Evolutionary conservation across 1,140 invertebrate genomes (phyloP), one percentile per base, ranked within the genome.

Genomic region (Heliconius congener): DNA sequence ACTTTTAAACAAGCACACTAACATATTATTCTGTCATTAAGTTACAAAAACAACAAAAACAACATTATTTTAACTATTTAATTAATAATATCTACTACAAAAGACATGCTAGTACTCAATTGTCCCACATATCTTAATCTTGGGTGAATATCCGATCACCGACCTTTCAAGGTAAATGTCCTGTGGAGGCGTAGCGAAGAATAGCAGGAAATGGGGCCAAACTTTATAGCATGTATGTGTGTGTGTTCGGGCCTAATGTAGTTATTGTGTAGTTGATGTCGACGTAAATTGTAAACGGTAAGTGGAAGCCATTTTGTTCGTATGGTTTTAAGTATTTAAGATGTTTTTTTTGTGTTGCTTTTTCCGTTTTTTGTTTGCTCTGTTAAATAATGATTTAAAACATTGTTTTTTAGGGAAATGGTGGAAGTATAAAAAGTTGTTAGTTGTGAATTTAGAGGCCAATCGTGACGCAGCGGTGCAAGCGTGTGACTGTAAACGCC

Each of bases 151-250:
- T 73, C 74, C 82, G 83, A 80, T 83, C 84, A 80, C 79, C 82
- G 80, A 82, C 84, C 85, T 85, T 84, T 73, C 52, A 77, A 84
- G 84, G 84, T 81, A 79, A 83, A 80, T 78, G 81, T 82, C 81
- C 78, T 84, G 66, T 78, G 79, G 83, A 71, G 82, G 82, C 78
- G 82, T 82, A 73, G 76, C 77, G 75, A 84, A 82, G 85, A 86
- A 86, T 86, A 82, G 81, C 78, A 86, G 85, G 85, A 86, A 86
- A 83, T 81, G 84, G 81, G 82, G 77, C 71, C 78, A 79, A 77
- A 83, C 81, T 82, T 74, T 83, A 85, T 83, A 75, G 79, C 55
- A 34, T 42, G 55, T 57, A 19, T 73, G 57, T 23, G 8, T 55
- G 5, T 19, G 52, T n/a, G 23, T 66, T 6, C 60, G 60, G 13